Evolutionary conservation across 2,113 vertebrate species (phyloP).

Genomic region (Podocnemis expansa): DNA sequence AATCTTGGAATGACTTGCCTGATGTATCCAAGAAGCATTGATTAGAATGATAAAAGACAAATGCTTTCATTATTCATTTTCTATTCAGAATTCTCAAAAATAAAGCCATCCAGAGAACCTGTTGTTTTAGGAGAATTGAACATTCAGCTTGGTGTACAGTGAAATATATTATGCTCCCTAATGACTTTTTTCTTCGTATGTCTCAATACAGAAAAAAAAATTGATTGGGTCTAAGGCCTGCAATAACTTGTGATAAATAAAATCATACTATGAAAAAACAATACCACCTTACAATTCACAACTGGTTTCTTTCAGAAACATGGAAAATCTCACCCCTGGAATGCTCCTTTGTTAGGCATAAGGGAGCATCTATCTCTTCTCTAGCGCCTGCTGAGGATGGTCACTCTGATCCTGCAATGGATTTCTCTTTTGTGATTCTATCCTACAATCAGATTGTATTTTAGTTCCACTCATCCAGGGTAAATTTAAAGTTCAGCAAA

Average conservation of each 20-base stretch:
- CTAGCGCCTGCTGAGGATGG: neutral
- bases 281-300: neutral
- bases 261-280: neutral
- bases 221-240: neutral
- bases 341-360: neutral
- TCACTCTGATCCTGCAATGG: neutral
- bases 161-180: neutral
- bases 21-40: constrained; percentile 58
- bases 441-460: neutral
- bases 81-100: neutral
- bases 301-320: neutral
- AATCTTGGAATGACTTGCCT: constrained; percentile 38
- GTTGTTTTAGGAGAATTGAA: neutral
- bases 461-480: neutral
- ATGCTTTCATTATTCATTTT: constrained; percentile 41
- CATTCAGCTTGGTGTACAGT: neutral
- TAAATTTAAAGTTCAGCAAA: neutral
- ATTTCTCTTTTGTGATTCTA: neutral
- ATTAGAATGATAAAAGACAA: constrained; percentile 60
- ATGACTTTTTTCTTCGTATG: neutral
- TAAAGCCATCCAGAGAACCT: neutral
- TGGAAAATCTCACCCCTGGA: neutral
- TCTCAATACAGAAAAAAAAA: neutral
- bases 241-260: neutral
- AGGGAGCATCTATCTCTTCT: neutral